Evolutionary conservation across 2,113 vertebrate species (phyloP).

Genomic region (Choloepus hoffmanni): DNA sequence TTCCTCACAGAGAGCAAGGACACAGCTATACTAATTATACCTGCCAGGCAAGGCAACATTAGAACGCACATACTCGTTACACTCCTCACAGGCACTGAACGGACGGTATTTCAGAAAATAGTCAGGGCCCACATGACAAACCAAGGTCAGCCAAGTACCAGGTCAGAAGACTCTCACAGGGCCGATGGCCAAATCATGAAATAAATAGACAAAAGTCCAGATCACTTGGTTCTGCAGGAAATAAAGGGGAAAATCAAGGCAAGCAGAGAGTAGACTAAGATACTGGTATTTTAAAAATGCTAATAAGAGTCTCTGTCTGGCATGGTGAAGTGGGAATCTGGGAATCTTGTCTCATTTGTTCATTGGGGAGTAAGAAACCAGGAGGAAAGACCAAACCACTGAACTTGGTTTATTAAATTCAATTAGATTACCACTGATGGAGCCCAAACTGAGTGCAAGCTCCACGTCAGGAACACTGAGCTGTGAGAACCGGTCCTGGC

Average conservation of each 20-base stretch:
- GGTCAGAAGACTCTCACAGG: not conserved
- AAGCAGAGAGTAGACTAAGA: not conserved
- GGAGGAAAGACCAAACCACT: not conserved
- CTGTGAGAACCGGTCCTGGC: not conserved
- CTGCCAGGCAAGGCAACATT: not conserved
- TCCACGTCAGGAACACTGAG: not conserved
- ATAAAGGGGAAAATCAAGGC: not conserved
- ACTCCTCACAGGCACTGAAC: not conserved
- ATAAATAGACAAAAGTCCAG: not conserved
- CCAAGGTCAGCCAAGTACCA: not conserved
- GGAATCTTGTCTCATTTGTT: not conserved
- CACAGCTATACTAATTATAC: not conserved
- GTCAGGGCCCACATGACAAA: not conserved
- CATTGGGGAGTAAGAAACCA: not conserved
- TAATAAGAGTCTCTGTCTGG: not conserved
- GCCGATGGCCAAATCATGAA: not conserved
- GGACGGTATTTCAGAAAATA: not conserved
- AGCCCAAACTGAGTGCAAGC: not conserved
- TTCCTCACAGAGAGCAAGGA: not conserved
- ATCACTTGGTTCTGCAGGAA: not conserved
- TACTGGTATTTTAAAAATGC: not conserved
- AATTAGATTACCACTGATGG: not conserved
- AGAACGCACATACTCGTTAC: accelerated
- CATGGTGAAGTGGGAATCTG: not conserved
- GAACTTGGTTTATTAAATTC: not conserved